Percentiles rank a stretch among this genome's conserved stretches.
phyloP scores from a whole-genome alignment of 2,888 invertebrate species.

The Octodonta nipae region DNA sequence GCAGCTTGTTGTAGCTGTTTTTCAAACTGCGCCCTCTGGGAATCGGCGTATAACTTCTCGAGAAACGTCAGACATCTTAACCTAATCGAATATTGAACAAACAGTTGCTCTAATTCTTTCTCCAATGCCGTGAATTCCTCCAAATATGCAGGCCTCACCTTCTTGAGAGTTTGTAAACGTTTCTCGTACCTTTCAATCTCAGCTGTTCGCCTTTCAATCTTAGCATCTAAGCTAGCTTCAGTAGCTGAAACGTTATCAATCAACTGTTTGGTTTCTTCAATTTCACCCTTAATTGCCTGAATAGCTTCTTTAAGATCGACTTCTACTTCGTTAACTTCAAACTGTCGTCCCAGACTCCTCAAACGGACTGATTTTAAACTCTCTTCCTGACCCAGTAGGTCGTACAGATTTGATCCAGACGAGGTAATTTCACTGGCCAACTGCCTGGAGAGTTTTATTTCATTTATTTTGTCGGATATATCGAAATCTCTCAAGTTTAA shows the following conservation, averaged over 20 bases:
- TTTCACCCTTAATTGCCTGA: constrained; percentile 52
- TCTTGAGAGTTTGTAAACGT: constrained; percentile 11
- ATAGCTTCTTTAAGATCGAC: constrained; percentile 62
- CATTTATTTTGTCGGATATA: constrained; percentile 54
- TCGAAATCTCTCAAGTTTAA: constrained; percentile 39
- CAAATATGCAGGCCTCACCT: constrained; percentile 73
- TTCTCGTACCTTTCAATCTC: constrained; percentile 90
- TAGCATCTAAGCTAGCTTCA: constrained; percentile 76
- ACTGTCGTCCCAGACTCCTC: constrained; percentile 64
- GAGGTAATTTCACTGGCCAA: constrained; percentile 84
- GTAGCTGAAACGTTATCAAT: constrained; percentile 78
- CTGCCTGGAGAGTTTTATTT: constrained; percentile 70
- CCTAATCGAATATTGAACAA: constrained; percentile 75
- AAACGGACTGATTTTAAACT: constrained; percentile 44
- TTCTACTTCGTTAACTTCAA: constrained; percentile 76
- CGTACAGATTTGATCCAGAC: constrained; percentile 80
- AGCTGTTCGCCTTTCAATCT: constrained; percentile 77
- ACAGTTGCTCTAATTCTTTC: constrained; percentile 66
- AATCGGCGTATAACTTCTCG: constrained; percentile 71
- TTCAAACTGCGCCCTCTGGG: constrained; percentile 65
- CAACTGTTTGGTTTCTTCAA: constrained; percentile 58
- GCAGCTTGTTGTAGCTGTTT: constrained; percentile 50
- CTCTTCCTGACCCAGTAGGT: constrained; percentile 53
- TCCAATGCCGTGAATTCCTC: constrained; percentile 88
- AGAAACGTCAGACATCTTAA: constrained; percentile 80